phyloP scores from a whole-genome alignment of 2,888 invertebrate species.

The Uropetala carovei region DNA sequence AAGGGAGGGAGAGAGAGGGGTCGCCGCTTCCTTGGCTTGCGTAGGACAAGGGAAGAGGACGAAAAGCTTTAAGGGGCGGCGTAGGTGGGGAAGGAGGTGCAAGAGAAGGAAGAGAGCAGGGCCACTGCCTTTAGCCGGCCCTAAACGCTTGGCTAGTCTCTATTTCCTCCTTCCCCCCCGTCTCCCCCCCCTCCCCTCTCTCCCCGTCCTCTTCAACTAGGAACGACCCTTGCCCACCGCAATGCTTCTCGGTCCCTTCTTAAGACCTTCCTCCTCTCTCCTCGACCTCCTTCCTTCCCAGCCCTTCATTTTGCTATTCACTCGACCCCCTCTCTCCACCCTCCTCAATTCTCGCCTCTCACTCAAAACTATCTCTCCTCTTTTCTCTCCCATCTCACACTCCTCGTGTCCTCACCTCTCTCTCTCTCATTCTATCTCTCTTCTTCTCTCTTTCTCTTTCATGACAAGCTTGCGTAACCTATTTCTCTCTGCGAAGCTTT shows the following conservation, averaged over 20 bases:
- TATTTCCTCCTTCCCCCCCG: background rate
- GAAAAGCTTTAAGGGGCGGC: slow-evolving; percentile 6
- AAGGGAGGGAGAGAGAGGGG: slow-evolving; percentile 45
- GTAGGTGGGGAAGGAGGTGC: background rate
- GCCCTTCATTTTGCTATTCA: background rate
- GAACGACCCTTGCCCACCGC: slow-evolving; percentile 49
- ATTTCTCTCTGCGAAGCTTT: background rate
- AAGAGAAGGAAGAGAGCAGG: background rate
- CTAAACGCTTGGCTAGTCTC: slow-evolving; percentile 52
- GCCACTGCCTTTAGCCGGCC: slow-evolving; percentile 62
- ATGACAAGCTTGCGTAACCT: background rate
- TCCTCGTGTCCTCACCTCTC: background rate
- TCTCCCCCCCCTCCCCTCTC: too few species aligned
- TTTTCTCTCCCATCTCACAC: background rate
- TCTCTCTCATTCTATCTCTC: background rate
- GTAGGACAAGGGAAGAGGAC: slow-evolving; percentile 46
- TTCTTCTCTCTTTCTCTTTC: background rate
- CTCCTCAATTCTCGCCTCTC: background rate
- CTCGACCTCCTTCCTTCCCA: background rate
- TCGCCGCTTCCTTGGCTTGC: slow-evolving; percentile 47
- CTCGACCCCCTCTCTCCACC: background rate
- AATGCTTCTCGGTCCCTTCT: slow-evolving; percentile 18
- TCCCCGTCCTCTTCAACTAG: slow-evolving; percentile 35
- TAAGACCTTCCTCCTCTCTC: background rate
- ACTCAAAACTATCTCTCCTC: background rate